A percentile compares a stretch with the other conserved stretches of the same genome.
Conservation (phyloP, 2,113 vertebrate genomes). For the Aldabrachelys gigantea region DNA sequence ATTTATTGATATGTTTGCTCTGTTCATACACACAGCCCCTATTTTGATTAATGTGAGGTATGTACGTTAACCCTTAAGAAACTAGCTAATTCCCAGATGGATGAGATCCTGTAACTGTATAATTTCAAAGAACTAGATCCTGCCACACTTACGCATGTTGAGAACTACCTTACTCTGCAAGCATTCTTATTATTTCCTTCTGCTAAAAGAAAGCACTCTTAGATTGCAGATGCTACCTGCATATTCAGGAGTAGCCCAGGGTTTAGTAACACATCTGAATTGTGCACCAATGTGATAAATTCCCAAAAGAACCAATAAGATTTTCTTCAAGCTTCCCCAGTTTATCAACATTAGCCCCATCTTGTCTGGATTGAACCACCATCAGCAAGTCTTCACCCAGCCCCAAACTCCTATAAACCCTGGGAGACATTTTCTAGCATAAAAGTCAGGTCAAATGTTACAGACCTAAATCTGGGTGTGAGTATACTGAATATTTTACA, state of each 20-base stretch:
- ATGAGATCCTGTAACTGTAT: neutral
- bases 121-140: neutral
- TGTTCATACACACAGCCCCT: neutral
- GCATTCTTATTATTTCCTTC: neutral
- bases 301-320: neutral
- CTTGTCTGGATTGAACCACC: neutral
- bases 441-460: rapidly evolving
- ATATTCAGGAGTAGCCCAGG: neutral
- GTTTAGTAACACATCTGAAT: neutral
- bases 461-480: too few relatives aligned
- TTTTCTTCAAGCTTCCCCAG: neutral
- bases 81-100: neutral
- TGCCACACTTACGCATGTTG: neutral
- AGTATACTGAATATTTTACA: rapidly evolving
- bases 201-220: too few relatives aligned
- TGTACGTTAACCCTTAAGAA: neutral
- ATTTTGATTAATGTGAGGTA: neutral
- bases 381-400: neutral
- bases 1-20: neutral
- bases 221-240: neutral
- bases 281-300: neutral
- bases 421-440: rapidly evolving
- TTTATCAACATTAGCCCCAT: neutral
- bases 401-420: rapidly evolving
- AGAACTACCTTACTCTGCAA: neutral